A percentile compares a stretch with the other conserved stretches of the same genome.
phyloP scores from a whole-genome alignment of 2,888 invertebrate genomes.

The Himalopsyche kuldschensis region DNA sequence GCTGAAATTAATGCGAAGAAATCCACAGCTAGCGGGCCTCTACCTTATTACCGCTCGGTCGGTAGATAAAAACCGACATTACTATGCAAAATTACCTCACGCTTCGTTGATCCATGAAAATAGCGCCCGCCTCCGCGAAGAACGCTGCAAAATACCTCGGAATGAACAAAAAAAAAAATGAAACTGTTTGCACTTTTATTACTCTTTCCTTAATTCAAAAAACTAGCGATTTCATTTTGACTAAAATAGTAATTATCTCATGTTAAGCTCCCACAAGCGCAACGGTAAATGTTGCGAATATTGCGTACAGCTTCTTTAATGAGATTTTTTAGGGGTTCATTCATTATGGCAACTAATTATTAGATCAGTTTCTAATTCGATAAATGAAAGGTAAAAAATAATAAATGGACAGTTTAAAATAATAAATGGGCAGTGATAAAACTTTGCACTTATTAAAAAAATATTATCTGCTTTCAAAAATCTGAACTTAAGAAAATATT shows the following conservation, averaged over 20 bases:
- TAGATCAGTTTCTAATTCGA: too few relatives aligned
- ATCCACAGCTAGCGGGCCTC: neutral
- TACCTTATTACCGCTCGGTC: neutral
- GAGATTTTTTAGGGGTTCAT: too few relatives aligned
- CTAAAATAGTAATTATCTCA: neutral
- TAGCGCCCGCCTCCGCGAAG: neutral
- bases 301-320: too few relatives aligned
- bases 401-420: too few relatives aligned
- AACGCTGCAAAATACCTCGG: neutral
- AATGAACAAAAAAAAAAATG: neutral
- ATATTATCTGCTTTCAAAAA: too few relatives aligned
- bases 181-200: neutral
- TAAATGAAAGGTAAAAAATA: too few relatives aligned
- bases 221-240: neutral
- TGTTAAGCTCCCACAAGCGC: neutral
- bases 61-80: neutral
- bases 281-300: too few relatives aligned
- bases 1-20: neutral
- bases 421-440: too few relatives aligned
- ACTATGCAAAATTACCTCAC: neutral
- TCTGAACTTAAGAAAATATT: too few relatives aligned
- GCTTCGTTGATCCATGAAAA: slow-evolving; percentile 1
- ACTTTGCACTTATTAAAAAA: too few relatives aligned
- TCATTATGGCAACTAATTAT: too few relatives aligned
- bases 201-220: neutral